Base-by-base conservation (phyloP, 1,140 invertebrate genomes). In the Drosophila yakuba region DNA sequence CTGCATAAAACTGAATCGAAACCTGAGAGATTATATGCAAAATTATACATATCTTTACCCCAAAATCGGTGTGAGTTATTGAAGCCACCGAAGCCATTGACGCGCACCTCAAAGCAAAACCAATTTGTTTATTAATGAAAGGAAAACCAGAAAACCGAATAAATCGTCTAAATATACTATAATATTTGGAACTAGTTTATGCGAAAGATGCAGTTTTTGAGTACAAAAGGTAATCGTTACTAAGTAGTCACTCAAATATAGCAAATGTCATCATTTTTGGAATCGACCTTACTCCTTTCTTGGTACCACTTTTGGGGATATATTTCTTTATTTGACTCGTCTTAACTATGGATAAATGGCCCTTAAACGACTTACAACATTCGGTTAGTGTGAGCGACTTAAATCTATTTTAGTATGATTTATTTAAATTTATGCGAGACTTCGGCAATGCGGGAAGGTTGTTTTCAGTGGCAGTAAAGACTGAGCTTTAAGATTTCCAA, bases 21-120 rank as follows among this genome's bases (percentile, higher is more conserved):
- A 39, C 38, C 59, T 6, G 48, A 17, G 54, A 67, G 54, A 76
- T 76, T 67, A 73, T 61, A 54, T 36, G 15, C 48, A 23, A 32
- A 32, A 48, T 28, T 48, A 28, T 25, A 41, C 12, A 51, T 39
- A 45, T 35, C n/a, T 17, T 35, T 41, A 57, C 28, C 72, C 54
- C 73, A 67, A 58, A 76, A 75, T 76, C 61, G 38, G 47, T 48
- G 41, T 76, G 73, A 75, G 75, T 55, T 75, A 75, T 75, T 47
- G 32, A 47, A 54, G 15, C 7, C n/a, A 36, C 36, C 41, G 32
- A 61, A 62, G 41, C 20, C 41, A 66, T 32, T 63, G 69, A 63
- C 71, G 50, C 38, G 51, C 32, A 45, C 66, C 23, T 36, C 39
- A 15, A 23, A 39, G 52, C 35, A 17, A 45, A 64, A 32, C 39